Percentiles rank a stretch among this genome's conserved stretches.
phyloP scores from a whole-genome alignment of 2,888 invertebrate genomes.

The Eristalis intricaria region DNA sequence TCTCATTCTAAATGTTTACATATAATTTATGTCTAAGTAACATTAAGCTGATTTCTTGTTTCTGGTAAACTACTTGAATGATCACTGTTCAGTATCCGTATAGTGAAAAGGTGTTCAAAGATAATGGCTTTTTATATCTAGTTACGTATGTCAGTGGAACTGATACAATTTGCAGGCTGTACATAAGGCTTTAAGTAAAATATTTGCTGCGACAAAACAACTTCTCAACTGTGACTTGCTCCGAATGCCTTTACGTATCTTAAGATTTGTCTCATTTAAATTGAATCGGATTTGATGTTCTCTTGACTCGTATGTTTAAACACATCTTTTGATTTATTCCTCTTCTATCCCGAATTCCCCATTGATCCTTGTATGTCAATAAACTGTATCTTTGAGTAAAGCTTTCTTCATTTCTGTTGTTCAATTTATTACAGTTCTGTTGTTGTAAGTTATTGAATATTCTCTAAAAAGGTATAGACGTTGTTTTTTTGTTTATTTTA shows the following conservation, averaged over 20 bases:
- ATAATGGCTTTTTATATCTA: constrained; percentile 34
- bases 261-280: constrained; percentile 15
- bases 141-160: constrained; percentile 29
- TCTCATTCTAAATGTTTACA: background rate
- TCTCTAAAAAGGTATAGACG: background rate
- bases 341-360: background rate
- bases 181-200: constrained; percentile 73
- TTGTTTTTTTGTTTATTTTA: background rate
- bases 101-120: constrained; percentile 50
- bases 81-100: constrained; percentile 54
- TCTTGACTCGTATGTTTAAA: constrained; percentile 32
- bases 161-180: constrained; percentile 68
- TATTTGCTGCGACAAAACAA: constrained; percentile 59
- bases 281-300: constrained; percentile 45
- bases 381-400: background rate
- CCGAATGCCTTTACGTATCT: constrained; percentile 46
- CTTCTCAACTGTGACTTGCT: constrained; percentile 8
- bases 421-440: background rate
- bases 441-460: background rate
- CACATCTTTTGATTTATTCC: constrained; percentile 33
- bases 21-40: too few species aligned
- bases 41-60: background rate
- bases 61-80: constrained; percentile 49
- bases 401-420: background rate
- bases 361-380: background rate